Evolutionary conservation across 2,113 vertebrate species (phyloP).

Genomic region (Tricholaema leucomelas): DNA sequence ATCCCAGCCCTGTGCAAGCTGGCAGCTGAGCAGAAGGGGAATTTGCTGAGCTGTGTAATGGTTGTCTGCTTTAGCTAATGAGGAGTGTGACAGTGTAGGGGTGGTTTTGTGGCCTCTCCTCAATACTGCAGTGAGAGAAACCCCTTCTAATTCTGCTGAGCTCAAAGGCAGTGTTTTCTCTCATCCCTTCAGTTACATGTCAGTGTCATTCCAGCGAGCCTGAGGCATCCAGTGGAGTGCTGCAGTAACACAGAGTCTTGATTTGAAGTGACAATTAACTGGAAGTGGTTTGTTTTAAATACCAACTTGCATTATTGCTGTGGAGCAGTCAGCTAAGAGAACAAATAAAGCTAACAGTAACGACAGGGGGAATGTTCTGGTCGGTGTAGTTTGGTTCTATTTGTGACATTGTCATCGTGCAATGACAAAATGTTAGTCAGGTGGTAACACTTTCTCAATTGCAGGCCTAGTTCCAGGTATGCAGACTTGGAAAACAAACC

Average conservation of each 20-base stretch:
- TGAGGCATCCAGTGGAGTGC: neutral
- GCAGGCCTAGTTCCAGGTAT: neutral
- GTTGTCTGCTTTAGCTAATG: neutral
- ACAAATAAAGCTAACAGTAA: neutral
- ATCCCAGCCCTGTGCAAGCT: fast-evolving
- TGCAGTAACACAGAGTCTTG: neutral
- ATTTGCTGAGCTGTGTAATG: neutral
- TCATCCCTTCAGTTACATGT: neutral
- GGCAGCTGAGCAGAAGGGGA: neutral
- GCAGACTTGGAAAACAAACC: neutral
- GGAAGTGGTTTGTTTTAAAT: neutral
- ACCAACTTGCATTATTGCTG: neutral
- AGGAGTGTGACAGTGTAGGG: too few relatives aligned
- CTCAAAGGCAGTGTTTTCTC: neutral
- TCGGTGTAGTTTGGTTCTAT: neutral
- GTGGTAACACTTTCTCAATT: neutral
- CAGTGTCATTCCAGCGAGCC: neutral
- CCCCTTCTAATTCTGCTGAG: neutral
- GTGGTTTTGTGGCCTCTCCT: neutral
- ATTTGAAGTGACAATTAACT: neutral
- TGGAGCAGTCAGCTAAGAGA: neutral
- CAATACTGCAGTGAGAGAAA: neutral
- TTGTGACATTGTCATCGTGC: neutral
- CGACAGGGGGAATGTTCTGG: neutral
- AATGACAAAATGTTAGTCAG: neutral